Evolutionary conservation across 2,797 vertebrate species (phyloP).

Genomic region (Onychomys torridus): DNA sequence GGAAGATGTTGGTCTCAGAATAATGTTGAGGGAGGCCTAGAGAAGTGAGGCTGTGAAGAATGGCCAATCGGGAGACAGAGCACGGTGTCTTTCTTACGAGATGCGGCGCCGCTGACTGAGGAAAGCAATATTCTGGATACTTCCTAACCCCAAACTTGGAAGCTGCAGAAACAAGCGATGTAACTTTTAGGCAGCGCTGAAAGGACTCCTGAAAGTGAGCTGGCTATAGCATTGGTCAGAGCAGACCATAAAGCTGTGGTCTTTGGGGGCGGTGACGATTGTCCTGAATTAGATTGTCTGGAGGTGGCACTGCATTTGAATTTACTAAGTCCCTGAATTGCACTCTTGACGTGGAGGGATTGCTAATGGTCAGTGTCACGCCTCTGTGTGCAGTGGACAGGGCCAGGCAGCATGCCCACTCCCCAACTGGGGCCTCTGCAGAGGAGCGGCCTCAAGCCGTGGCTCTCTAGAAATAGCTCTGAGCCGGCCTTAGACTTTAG

Average conservation of each 20-base stretch:
- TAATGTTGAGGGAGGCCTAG: rapidly evolving
- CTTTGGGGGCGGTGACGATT: not conserved
- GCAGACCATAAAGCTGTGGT: not conserved
- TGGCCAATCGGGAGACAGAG: not conserved
- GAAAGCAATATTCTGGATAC: not conserved
- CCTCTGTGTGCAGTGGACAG: not conserved
- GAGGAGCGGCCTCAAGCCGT: not conserved
- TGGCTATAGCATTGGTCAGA: rapidly evolving
- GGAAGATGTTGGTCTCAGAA: not conserved
- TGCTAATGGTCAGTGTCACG: not conserved
- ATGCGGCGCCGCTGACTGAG: not conserved
- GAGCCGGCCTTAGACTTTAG: not conserved
- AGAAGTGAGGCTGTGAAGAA: rapidly evolving
- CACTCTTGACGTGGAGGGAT: not conserved
- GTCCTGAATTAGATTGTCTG: not conserved
- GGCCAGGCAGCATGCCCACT: not conserved
- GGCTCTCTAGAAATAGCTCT: conserved; percentile 1
- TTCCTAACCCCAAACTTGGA: not conserved
- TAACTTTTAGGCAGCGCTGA: not conserved
- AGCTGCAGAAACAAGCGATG: not conserved
- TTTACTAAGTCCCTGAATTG: not conserved
- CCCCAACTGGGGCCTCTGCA: not conserved
- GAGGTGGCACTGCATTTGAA: not conserved
- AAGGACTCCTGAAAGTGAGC: rapidly evolving
- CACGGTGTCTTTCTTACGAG: not conserved